Conservation (phyloP, 2,888 invertebrate species). For the Chrysolina haemoptera region DNA sequence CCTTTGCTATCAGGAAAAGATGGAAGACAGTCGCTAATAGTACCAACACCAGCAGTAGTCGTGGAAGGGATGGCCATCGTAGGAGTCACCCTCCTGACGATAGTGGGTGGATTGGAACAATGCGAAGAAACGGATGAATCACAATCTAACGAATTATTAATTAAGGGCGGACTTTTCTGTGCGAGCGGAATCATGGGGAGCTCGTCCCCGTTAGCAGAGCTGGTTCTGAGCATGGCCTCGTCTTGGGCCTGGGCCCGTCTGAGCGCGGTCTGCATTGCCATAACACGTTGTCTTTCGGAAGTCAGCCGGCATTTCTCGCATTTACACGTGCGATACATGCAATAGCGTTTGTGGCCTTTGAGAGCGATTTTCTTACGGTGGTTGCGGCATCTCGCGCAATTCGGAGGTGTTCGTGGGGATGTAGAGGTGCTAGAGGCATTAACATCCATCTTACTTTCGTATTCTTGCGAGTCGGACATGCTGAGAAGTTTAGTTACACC, state of each 20-base stretch:
- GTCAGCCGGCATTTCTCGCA: slow-evolving; percentile 92
- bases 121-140: slow-evolving; percentile 78
- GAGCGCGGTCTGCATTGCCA: slow-evolving; percentile 90
- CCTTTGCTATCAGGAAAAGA: slow-evolving; percentile 16
- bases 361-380: slow-evolving; percentile 90
- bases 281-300: slow-evolving; percentile 88
- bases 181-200: slow-evolving; percentile 66
- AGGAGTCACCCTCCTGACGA: slow-evolving; percentile 68
- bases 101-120: slow-evolving; percentile 70
- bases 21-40: slow-evolving; percentile 50
- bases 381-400: slow-evolving; percentile 93
- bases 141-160: slow-evolving; percentile 71
- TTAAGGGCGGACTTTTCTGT: slow-evolving; percentile 65
- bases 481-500: slow-evolving; percentile 1
- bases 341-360: slow-evolving; percentile 94
- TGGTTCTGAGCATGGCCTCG: slow-evolving; percentile 74
- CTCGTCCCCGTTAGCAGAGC: slow-evolving; percentile 59
- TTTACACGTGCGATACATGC: slow-evolving; percentile 86
- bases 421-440: slow-evolving; percentile 73
- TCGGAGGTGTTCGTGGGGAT: slow-evolving; percentile 86
- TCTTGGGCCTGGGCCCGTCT: slow-evolving; percentile 90
- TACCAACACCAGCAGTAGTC: slow-evolving; percentile 67
- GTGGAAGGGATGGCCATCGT: slow-evolving; percentile 52
- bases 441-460: slow-evolving; percentile 72
- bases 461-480: slow-evolving; percentile 72